These are phyloP conservation scores for Drosophila sordidula DNA, from an alignment of 2,888 invertebrate genomes.

Conservation along the genomic window DNA sequence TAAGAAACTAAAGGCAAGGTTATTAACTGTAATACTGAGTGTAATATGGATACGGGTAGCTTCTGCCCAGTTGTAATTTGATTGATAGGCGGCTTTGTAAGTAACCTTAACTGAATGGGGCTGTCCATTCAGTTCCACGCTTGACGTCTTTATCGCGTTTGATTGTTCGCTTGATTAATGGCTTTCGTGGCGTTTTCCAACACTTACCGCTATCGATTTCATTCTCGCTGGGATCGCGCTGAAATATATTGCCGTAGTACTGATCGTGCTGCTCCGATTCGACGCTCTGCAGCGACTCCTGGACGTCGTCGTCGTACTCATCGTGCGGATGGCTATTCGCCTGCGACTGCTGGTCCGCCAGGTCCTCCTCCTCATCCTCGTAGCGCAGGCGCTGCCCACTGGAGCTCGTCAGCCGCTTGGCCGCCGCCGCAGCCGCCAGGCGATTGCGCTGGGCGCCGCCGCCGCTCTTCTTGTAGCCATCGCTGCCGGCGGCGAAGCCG, in stretches of 20 bases:
- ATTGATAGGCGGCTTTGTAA: constrained; percentile 33
- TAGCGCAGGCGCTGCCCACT: constrained; percentile 10
- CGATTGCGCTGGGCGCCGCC: constrained; percentile 64
- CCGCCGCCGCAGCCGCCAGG: constrained; percentile 52
- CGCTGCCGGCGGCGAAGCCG: constrained; percentile 69
- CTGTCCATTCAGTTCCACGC: constrained; percentile 8
- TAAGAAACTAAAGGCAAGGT: constrained; percentile 32
- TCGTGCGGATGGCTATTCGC: constrained; percentile 52
- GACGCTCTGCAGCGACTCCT: constrained; percentile 87
- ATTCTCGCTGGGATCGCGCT: constrained; percentile 83
- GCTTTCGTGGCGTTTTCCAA: neutral
- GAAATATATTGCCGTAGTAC: constrained; percentile 86
- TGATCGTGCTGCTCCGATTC: constrained; percentile 90
- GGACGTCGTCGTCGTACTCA: constrained; percentile 76
- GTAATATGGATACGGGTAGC: constrained; percentile 25
- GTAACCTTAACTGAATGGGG: constrained; percentile 11
- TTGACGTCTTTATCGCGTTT: constrained; percentile 35
- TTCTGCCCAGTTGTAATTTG: constrained; percentile 26
- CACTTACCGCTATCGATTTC: constrained; percentile 83
- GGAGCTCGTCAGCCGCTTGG: constrained; percentile 41
- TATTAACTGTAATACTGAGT: constrained; percentile 35
- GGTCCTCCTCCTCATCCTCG: constrained; percentile 56
- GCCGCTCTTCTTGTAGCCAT: constrained; percentile 54
- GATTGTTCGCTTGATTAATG: constrained; percentile 50
- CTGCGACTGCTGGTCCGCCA: constrained; percentile 44